A percentile compares a stretch with the other conserved stretches of the same genome.
phyloP scores from a whole-genome alignment of 2,888 invertebrate species.

The Clepsis dumicolana region DNA sequence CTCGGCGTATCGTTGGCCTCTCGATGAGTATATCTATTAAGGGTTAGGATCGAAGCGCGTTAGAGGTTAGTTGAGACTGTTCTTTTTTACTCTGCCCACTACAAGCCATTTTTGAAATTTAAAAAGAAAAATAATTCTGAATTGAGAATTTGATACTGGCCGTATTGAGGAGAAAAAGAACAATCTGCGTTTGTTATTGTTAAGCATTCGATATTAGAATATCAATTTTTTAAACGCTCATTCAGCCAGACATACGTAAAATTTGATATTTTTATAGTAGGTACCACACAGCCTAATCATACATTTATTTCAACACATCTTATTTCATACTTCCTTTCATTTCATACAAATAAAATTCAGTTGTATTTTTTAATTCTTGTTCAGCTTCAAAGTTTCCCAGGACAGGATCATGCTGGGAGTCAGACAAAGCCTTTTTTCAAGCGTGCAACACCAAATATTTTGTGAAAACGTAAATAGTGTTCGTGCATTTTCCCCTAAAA shows the following conservation, averaged over 20 bases:
- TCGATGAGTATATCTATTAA: conserved; percentile 93
- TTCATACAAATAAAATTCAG: not conserved
- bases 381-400: conserved; percentile 67
- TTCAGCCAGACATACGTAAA: conserved; percentile 26
- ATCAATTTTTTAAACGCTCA: conserved; percentile 6
- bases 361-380: conserved; percentile 47
- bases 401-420: conserved; percentile 71
- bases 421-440: conserved; percentile 61
- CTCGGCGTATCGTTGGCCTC: conserved; percentile 94
- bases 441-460: conserved; percentile 75
- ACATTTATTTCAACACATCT: not conserved
- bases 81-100: conserved; percentile 14
- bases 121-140: conserved; percentile 3
- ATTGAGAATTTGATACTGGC: not conserved
- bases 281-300: not conserved
- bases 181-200: conserved; percentile 37
- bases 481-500: conserved; percentile 58
- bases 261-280: not conserved
- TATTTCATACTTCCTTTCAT: not conserved
- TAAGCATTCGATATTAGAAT: conserved; percentile 40
- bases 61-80: conserved; percentile 77
- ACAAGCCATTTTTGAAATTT: not conserved
- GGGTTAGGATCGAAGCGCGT: conserved; percentile 81
- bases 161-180: conserved; percentile 12
- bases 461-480: conserved; percentile 51